Conservation (phyloP, 2,888 invertebrate species). For the Rhamphomyia laevipes region DNA sequence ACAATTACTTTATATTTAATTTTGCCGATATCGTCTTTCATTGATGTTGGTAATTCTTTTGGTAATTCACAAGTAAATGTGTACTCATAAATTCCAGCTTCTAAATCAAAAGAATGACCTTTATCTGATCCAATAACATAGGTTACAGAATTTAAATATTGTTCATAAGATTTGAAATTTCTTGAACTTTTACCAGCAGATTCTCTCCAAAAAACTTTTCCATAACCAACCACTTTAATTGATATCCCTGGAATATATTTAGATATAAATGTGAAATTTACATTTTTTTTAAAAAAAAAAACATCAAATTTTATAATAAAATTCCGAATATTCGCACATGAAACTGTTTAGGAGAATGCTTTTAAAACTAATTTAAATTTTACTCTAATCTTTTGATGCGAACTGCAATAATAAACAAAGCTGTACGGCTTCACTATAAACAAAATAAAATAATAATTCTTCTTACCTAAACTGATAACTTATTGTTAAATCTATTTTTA, state of each 20-base stretch:
- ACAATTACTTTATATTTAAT: slow-evolving; percentile 62
- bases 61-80: slow-evolving; percentile 37
- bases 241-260: slow-evolving; percentile 39
- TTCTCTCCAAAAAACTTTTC: slow-evolving; percentile 38
- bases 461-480: too few relatives aligned
- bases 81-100: slow-evolving; percentile 35
- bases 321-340: too few relatives aligned
- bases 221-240: slow-evolving; percentile 36
- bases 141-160: slow-evolving; percentile 33
- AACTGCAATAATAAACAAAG: too few relatives aligned
- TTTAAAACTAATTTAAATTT: too few relatives aligned
- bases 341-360: too few relatives aligned
- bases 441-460: too few relatives aligned
- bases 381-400: too few relatives aligned
- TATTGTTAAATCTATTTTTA: too few relatives aligned
- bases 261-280: background rate
- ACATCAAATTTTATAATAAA: too few relatives aligned
- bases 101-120: slow-evolving; percentile 17
- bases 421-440: too few relatives aligned
- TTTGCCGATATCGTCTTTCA: slow-evolving; percentile 54
- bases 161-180: slow-evolving; percentile 25
- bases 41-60: slow-evolving; percentile 53
- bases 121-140: slow-evolving; percentile 33
- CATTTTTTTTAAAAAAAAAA: too few relatives aligned
- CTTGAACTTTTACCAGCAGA: slow-evolving; percentile 6